phyloP scores from a whole-genome alignment of 2,113 vertebrate species.

The Rhabdomys dilectus region DNA sequence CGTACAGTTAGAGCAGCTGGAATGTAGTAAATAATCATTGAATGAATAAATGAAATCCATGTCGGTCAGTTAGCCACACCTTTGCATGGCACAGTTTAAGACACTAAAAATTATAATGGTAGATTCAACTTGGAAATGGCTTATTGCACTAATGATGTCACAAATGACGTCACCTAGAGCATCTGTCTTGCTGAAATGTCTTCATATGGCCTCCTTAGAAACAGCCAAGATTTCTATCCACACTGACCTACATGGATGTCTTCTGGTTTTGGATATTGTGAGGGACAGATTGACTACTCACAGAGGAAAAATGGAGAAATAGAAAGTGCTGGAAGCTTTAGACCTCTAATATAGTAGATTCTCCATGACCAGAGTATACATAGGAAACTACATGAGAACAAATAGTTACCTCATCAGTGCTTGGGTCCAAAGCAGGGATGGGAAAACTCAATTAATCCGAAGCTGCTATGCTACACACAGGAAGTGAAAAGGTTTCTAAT shows the following conservation, averaged over 20 bases:
- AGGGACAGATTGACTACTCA: not conserved
- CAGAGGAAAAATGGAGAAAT: not conserved
- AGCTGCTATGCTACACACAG: not conserved
- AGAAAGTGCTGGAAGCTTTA: not conserved
- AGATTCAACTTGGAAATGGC: constrained; percentile 21
- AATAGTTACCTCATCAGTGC: not conserved
- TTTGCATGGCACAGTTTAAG: not conserved
- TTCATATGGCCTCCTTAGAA: not conserved
- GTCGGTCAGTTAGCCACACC: not conserved
- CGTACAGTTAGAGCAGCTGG: not conserved
- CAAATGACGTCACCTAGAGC: not conserved
- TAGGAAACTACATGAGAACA: not conserved
- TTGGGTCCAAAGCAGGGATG: not conserved
- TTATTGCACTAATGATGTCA: not conserved
- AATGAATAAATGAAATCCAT: not conserved
- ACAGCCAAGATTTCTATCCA: not conserved
- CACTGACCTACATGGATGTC: not conserved
- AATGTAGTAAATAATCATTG: not conserved
- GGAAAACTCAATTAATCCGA: not conserved
- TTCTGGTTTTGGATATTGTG: not conserved
- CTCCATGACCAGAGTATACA: not conserved
- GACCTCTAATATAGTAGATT: not conserved
- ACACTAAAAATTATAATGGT: not conserved
- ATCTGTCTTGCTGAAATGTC: not conserved
- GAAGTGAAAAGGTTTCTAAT: not conserved